Evolutionary conservation across 2,797 vertebrate genomes (phyloP).

Genomic region (Mustela erminea): DNA sequence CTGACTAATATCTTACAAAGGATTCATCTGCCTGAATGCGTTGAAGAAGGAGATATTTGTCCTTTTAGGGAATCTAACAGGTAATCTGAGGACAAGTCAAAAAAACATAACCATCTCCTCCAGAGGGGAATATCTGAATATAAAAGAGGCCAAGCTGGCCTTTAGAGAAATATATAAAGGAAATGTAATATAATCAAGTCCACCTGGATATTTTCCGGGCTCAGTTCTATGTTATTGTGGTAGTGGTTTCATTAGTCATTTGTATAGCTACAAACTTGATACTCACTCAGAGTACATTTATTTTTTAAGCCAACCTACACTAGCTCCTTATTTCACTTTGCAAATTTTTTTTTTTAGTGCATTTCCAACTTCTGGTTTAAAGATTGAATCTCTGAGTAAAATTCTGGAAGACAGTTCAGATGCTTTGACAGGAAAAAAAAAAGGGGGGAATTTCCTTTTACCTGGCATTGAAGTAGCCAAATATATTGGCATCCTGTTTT

Average conservation of each 20-base stretch:
- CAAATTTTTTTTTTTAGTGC: neutral
- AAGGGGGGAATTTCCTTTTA: neutral
- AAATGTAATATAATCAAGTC: constrained; percentile 41
- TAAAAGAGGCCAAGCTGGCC: constrained; percentile 18
- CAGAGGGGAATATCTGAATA: constrained; percentile 42
- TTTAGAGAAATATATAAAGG: constrained; percentile 40
- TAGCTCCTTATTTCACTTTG: constrained; percentile 52
- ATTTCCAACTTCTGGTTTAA: constrained; percentile 56
- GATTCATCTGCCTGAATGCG: constrained; percentile 16
- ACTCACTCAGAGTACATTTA: constrained; percentile 25
- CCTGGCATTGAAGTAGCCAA: constrained; percentile 6
- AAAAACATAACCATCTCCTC: neutral
- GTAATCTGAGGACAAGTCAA: constrained; percentile 15
- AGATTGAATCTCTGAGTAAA: constrained; percentile 43
- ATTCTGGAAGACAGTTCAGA: constrained; percentile 29
- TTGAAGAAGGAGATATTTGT: neutral
- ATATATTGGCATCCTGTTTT: constrained; percentile 28
- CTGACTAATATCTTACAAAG: constrained; percentile 8
- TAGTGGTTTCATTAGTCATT: constrained; percentile 63
- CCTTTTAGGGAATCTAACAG: constrained; percentile 4
- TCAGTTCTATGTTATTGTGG: constrained; percentile 30
- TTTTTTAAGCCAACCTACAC: constrained; percentile 52
- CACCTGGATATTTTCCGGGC: constrained; percentile 54
- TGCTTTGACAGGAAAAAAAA: neutral
- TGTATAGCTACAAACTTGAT: constrained; percentile 55